Conservation (phyloP, 2,113 vertebrate genomes). For the Lampris megalopsis region DNA sequence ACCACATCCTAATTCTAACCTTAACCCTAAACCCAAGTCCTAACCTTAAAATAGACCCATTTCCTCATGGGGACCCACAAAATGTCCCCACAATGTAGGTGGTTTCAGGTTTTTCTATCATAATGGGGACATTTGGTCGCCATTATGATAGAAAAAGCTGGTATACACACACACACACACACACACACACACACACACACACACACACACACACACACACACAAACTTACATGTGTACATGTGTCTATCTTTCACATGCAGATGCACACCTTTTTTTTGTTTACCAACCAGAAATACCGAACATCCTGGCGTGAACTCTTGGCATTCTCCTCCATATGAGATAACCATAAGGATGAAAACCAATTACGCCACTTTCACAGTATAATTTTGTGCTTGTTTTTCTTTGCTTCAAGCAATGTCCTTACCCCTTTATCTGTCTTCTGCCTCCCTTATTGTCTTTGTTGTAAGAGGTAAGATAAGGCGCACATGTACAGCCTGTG, state of each 20-base stretch:
- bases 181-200: no score
- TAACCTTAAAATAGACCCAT: no score
- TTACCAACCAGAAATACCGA: background rate
- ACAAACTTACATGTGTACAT: no score
- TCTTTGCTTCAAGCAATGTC: slow-evolving; percentile 18
- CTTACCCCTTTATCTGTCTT: slow-evolving; percentile 5
- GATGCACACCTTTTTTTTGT: slow-evolving; percentile 3
- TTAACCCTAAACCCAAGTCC: no score
- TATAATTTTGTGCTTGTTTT: slow-evolving; percentile 28
- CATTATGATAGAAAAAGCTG: no score
- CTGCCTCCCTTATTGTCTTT: background rate
- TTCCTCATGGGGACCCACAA: no score
- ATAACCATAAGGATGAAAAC: slow-evolving; percentile 43
- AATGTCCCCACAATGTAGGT: no score
- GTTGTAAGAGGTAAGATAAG: slow-evolving; percentile 26
- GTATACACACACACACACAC: no score
- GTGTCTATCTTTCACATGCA: background rate
- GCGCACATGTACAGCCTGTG: background rate
- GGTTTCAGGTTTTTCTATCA: no score
- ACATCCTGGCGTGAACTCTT: slow-evolving; percentile 21
- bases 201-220: no score
- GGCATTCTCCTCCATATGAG: slow-evolving; percentile 21
- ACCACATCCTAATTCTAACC: no score
- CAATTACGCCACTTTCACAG: slow-evolving; percentile 9
- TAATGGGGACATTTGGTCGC: background rate